Evolutionary conservation across 2,888 invertebrate species (phyloP), one percentile per base, ranked within the genome.

Genomic region (Melieria picta): DNA sequence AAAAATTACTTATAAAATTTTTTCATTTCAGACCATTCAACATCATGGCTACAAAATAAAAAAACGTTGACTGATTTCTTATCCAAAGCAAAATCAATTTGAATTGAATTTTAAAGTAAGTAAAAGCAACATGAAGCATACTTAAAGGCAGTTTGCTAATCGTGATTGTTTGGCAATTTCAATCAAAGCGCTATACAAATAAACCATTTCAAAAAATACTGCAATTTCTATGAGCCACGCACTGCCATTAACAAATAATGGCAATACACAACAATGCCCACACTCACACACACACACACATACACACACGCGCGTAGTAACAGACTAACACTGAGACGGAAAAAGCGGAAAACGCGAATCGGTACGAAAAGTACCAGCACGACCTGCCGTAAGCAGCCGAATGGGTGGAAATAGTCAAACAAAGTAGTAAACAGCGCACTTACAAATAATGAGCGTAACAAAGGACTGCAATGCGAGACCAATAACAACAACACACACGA

Each of bases 371-470:
- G 43, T 30, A 11, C 11, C 58, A 58, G 43, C 10, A 10, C 42
- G 11, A 50, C 42, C 30, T 9, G 45, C 10, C 50, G 62, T 5
- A 4, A 13, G n/a, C 30, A 30, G 30, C 30, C 30, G 30, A 30
- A 30, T 30, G 30, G 30, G 2, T 30, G 30, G 30, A 30, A 30
- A 30, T 30, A 30, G 30, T 30, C 30, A 30, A 60, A 57, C 57
- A 57, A 60, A 61, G 11, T 42, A 30, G 45, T 10, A 30, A 61
- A 43, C 7, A 43, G 9, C 5, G 11, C n/a, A 6, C 43, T 10
- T 16, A 60, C 60, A 61, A 48, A 63, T 58, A 7, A 57, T 57
- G 13, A 57, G 13, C 13, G 13, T 16, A 16, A 64, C 48, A 48
- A 48, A 13, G 16, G 57, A 57, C 7, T 13, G 30, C 30, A 30